Percentiles rank a stretch among this genome's conserved stretches.
These are phyloP conservation scores for Vireo griseus DNA, from an alignment of 2,797 vertebrate genomes.

Conservation along the genomic window DNA sequence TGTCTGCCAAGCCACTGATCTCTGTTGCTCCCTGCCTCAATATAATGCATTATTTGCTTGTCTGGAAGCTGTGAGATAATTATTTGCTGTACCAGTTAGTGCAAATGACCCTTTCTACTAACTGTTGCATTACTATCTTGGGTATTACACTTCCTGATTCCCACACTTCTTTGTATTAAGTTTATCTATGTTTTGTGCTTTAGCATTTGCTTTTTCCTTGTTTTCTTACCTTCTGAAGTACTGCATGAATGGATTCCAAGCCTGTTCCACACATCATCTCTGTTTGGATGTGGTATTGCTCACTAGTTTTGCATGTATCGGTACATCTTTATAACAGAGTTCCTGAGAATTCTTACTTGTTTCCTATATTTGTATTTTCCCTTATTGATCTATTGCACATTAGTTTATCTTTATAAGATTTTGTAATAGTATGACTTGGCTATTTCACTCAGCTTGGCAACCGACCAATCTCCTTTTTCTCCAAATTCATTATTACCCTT, in stretches of 20 bases:
- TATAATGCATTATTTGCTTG: not conserved
- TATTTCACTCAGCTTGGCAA: not conserved
- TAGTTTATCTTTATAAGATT: not conserved
- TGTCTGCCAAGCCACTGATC: not conserved
- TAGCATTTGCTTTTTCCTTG: not conserved
- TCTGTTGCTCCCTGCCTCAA: not conserved
- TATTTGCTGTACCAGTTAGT: not conserved
- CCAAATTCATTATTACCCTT: not conserved
- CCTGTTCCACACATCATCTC: fast-evolving
- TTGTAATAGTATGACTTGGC: not conserved
- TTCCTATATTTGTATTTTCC: not conserved
- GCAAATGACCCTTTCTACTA: not conserved
- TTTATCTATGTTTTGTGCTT: not conserved
- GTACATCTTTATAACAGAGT: not conserved
- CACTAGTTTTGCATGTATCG: not conserved
- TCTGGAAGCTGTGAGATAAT: not conserved
- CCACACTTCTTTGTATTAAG: not conserved
- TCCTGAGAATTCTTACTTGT: not conserved
- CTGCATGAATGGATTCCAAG: not conserved
- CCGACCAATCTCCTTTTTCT: not conserved
- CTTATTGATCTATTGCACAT: not conserved
- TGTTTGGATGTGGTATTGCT: not conserved
- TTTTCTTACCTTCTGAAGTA: not conserved
- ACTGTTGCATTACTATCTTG: not conserved
- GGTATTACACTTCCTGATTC: not conserved